Evolutionary conservation across 2,888 invertebrate genomes (phyloP).

Genomic region (Melieria omissa): DNA sequence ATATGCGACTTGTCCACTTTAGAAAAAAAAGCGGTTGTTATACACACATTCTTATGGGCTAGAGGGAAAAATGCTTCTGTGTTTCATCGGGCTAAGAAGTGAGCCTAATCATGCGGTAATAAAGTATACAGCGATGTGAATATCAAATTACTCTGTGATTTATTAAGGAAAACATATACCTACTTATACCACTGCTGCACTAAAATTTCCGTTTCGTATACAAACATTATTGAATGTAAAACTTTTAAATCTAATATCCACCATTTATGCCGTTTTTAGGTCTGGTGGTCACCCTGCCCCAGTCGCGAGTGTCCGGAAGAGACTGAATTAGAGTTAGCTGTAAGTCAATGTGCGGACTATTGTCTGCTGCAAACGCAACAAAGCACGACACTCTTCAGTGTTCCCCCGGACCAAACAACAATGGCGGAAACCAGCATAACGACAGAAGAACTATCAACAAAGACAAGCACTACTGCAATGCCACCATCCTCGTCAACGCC

Average conservation of each 20-base stretch:
- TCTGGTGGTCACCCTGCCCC: conserved; percentile 87
- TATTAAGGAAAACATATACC: too few species aligned
- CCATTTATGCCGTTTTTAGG: conserved; percentile 63
- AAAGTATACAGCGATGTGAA: too few species aligned
- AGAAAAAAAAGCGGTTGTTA: too few species aligned
- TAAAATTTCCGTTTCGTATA: too few species aligned
- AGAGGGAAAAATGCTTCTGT: too few species aligned
- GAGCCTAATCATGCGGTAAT: too few species aligned
- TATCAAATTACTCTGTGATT: too few species aligned
- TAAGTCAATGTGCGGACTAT: conserved; percentile 79
- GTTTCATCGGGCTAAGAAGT: too few species aligned
- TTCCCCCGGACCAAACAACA: conserved; percentile 37
- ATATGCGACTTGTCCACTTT: too few species aligned
- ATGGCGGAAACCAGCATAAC: conserved; percentile 30
- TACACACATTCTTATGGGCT: too few species aligned
- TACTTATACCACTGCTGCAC: too few species aligned
- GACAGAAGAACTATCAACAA: conserved; percentile 33
- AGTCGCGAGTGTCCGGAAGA: conserved; percentile 82
- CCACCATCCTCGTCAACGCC: conserved; percentile 34
- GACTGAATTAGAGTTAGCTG: conserved; percentile 77
- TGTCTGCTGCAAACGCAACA: conserved; percentile 71
- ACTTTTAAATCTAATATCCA: neutral
- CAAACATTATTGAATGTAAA: too few species aligned
- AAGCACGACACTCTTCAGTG: conserved; percentile 39
- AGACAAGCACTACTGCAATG: conserved; percentile 44